These are phyloP conservation scores for Apodemus speciosus DNA, from an alignment of 2,113 vertebrate species.

Conservation along the genomic window DNA sequence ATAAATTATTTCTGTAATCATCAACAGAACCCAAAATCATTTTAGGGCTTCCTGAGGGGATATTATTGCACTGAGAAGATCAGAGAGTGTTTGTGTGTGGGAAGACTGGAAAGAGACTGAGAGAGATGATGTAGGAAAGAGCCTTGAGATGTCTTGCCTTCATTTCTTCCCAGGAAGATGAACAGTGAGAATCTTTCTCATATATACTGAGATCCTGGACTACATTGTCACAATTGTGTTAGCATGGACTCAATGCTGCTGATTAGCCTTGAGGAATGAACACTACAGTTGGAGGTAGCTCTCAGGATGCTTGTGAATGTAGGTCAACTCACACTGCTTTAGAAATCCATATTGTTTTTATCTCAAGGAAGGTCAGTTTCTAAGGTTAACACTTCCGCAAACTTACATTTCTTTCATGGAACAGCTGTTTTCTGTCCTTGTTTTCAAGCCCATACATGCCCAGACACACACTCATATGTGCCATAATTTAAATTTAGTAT, in stretches of 20 bases:
- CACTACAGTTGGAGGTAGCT: neutral
- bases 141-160: neutral
- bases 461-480: neutral
- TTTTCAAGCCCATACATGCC: neutral
- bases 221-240: neutral
- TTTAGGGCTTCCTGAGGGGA: slow-evolving; percentile 61
- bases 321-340: neutral
- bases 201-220: neutral
- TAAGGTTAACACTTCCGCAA: neutral
- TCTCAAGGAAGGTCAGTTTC: neutral
- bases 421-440: neutral
- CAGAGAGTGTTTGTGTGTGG: neutral
- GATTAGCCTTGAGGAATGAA: neutral
- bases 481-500: neutral
- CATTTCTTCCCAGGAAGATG: neutral
- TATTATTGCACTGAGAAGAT: neutral
- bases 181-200: fast-evolving
- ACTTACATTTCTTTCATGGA: neutral
- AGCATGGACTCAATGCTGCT: neutral
- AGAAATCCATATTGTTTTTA: neutral
- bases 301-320: neutral
- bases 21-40: slow-evolving; percentile 69
- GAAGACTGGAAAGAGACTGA: neutral
- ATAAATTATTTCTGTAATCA: slow-evolving; percentile 77
- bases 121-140: neutral